Base-by-base conservation (phyloP, 2,888 invertebrate species). In the Drosophila pegasa region DNA sequence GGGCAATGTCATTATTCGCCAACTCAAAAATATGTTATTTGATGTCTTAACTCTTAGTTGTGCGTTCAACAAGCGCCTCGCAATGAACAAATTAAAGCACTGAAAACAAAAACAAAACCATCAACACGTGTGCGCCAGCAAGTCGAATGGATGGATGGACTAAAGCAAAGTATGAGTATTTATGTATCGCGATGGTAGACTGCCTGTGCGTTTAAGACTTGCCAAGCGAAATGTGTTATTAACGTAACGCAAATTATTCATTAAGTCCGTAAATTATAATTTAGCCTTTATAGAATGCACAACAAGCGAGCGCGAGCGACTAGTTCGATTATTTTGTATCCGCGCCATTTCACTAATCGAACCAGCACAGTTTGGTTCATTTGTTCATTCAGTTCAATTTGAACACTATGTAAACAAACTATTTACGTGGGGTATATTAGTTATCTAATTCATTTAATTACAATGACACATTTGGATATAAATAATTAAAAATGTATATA, bases 61-160 rank as follows among this genome's bases (percentile, higher is more conserved):
- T 14, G 45, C 59, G 57, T 70, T 67, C n/a, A 60, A 12, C 8
- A 69, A 41, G 18, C 61, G 63, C 33, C 60, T 57, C 14, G 27
- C 18, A 48, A 62, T 35, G n/a, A 60, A 48, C 52, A 61, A 69
- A 66, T 63, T 63, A 52, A 40, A 33, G 52, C 63, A 73, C 78
- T 78, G 76, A 60, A 77, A 75, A 72, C 73, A 68, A 78, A 55
- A 73, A 70, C 60, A 69, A 61, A 65, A 74, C 37, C 37, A 78
- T 75, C 76, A 76, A 78, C 76, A 76, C 76, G 76, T 76, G 76
- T 56, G 74, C 45, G 27, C 12, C 47, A 38, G 35, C 43, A 33
- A 29, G 22, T 9, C 25, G 16, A 48, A 27, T 47, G 25, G 10
- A 27, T 47, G 25, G 10, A 45, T 45, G 37, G 48, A 38, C 18